Conservation (phyloP, 2,888 invertebrate genomes). For the Thecocarcelia acutangulata region DNA sequence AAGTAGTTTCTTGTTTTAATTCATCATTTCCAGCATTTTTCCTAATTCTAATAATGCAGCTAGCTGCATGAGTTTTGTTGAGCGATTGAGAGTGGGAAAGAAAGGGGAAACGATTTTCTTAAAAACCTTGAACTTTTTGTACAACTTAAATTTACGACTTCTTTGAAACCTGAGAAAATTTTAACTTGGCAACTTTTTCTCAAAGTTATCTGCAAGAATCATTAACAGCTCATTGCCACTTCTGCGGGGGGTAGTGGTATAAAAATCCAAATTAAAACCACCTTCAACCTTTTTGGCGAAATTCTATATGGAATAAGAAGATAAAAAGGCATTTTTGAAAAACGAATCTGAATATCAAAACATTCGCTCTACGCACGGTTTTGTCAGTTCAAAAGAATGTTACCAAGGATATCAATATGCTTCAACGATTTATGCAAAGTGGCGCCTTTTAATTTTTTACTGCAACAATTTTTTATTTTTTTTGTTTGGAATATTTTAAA, state of each 20-base stretch:
- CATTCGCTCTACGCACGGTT: too few relatives aligned
- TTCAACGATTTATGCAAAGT: constrained; percentile 46
- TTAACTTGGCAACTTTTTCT: too few relatives aligned
- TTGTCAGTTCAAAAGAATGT: constrained; percentile 27
- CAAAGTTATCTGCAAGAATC: constrained; percentile 41
- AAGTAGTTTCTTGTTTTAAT: too few relatives aligned
- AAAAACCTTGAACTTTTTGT: too few relatives aligned
- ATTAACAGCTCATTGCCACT: constrained; percentile 80
- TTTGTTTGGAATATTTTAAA: constrained; percentile 26
- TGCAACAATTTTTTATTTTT: constrained; percentile 1
- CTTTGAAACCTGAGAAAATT: too few relatives aligned
- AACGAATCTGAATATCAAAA: neutral
- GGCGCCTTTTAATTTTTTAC: constrained; percentile 46
- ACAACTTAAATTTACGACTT: too few relatives aligned
- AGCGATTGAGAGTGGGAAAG: too few relatives aligned
- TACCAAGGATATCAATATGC: constrained; percentile 38
- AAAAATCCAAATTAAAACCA: constrained; percentile 27
- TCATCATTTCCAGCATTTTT: too few relatives aligned
- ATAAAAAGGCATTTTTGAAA: neutral
- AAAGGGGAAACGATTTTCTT: too few relatives aligned
- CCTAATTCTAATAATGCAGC: too few relatives aligned
- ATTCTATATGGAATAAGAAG: neutral
- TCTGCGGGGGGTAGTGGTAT: constrained; percentile 76
- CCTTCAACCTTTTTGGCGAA: constrained; percentile 50
- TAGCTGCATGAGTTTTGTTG: too few relatives aligned